Conservation (phyloP, 2,888 invertebrate species). For the Tromatobia lineatoria region DNA sequence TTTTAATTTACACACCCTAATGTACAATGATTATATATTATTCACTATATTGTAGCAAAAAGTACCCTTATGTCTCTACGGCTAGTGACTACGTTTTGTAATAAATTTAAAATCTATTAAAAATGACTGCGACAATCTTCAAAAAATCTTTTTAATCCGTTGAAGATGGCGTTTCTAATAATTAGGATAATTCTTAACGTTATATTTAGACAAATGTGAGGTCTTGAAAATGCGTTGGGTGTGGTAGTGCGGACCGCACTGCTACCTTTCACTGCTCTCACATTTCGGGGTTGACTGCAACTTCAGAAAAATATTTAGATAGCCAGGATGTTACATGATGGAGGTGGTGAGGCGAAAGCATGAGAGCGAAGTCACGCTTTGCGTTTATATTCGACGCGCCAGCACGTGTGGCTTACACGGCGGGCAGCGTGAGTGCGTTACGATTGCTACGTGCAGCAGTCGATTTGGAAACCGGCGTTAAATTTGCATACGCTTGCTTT, state of each 20-base stretch:
- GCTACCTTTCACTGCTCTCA: not conserved
- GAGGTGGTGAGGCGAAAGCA: slow-evolving; percentile 30
- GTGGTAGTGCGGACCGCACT: too few species aligned
- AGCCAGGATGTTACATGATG: slow-evolving; percentile 49
- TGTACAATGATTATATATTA: too few species aligned
- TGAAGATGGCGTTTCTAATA: not conserved
- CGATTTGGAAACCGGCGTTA: slow-evolving; percentile 57
- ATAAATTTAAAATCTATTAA: too few species aligned
- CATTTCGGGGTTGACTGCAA: slow-evolving; percentile 44
- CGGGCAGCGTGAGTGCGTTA: slow-evolving; percentile 49
- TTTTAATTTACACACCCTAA: too few species aligned
- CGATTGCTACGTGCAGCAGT: slow-evolving; percentile 52
- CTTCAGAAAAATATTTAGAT: slow-evolving; percentile 63
- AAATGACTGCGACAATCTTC: too few species aligned
- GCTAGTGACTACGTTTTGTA: too few species aligned
- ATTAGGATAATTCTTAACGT: not conserved
- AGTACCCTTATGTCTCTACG: too few species aligned
- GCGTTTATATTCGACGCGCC: slow-evolving; percentile 62
- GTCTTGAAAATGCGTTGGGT: not conserved
- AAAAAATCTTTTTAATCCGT: too few species aligned
- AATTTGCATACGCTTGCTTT: slow-evolving; percentile 56
- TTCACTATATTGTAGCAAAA: too few species aligned
- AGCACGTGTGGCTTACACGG: slow-evolving; percentile 61
- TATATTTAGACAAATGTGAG: not conserved
- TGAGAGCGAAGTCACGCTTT: slow-evolving; percentile 59